Conservation (phyloP, 2,113 vertebrate species). For the Pterophyllum scalare region DNA sequence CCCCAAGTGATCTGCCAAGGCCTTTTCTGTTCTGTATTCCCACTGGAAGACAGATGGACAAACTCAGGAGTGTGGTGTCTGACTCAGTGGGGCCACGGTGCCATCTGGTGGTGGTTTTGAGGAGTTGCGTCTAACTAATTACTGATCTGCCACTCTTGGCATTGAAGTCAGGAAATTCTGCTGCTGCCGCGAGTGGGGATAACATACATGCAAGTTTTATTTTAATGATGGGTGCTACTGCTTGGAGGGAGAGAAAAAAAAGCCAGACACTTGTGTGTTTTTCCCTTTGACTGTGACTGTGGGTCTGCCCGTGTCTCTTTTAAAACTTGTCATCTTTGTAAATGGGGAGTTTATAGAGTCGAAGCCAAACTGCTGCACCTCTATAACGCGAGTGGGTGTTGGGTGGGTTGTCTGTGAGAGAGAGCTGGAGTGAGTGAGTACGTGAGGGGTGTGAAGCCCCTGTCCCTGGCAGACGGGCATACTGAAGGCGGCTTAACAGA, state of each 20-base stretch:
- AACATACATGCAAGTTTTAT: not conserved
- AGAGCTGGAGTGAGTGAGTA: not conserved
- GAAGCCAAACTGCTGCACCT: conserved; percentile 30
- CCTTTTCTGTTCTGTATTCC: conserved; percentile 23
- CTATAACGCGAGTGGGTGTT: conserved; percentile 32
- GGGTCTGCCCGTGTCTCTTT: not conserved
- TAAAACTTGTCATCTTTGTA: conserved; percentile 23
- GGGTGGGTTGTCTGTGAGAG: conserved; percentile 26
- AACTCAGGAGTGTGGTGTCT: not conserved
- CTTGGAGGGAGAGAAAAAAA: not conserved
- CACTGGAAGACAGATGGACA: conserved; percentile 35
- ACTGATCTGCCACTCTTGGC: not conserved
- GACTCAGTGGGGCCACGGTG: conserved; percentile 24
- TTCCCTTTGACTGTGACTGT: not conserved
- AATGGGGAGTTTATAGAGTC: conserved; percentile 17
- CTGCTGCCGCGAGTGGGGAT: not conserved
- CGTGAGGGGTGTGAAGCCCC: conserved; percentile 65
- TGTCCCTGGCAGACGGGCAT: conserved; percentile 76
- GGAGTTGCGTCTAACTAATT: not conserved
- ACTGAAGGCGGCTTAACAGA: conserved; percentile 83
- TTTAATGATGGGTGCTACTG: not conserved
- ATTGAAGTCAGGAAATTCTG: not conserved
- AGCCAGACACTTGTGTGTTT: not conserved
- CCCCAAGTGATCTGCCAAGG: conserved; percentile 46
- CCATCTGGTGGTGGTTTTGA: conserved; percentile 68